Base-by-base conservation (phyloP, 2,888 invertebrate species). In the Alsophila aescularia region DNA sequence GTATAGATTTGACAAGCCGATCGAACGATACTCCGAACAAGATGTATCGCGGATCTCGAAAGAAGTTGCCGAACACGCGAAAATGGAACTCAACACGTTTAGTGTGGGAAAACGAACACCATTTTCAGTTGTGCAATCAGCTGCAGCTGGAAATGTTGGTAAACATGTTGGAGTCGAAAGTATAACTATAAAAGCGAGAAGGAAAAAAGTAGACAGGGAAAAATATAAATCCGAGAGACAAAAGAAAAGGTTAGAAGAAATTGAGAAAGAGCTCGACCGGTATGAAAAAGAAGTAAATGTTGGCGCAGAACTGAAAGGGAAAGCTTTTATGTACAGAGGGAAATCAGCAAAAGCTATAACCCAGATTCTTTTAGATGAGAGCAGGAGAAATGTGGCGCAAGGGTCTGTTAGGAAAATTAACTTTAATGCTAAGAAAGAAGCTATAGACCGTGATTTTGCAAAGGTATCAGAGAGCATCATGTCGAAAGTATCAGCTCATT, bases 301-400 rank as follows among this genome's bases (percentile, higher is more conserved):
- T 18, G 86, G 90, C 66, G 81, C 89, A 64, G 93, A 93, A 70
- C 79, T 93, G 58, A 92, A 87, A 79, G 82, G 92, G 58, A 89
- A 87, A 74, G 93, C 93, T 60, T 87, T 92, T 78, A 83, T 93
- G 80, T 93, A 95, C 40, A 93, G 95, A 70, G 96, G 96, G 43
- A 96, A 95, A 90, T 96, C 96, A 2, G 96, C 96, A 5, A 94
- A 93, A 73, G 94, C 94, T 39, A 96, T 96, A 58, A 95, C 94
- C 63, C 93, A 93, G 59, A 93, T 94, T 10, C 83, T 95, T 35
- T 80, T 95, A 36, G 91, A 93, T 32, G 93, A 95, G 67, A 94
- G 92, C 29, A 77, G 92, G 48, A 88, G 83, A 62, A 93, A 93
- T 74, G 90, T 94, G 31, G 86, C 89, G 0, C 85, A 83, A 48